Percentiles rank a stretch among this genome's conserved stretches.
These are phyloP conservation scores for Falco peregrinus DNA, from an alignment of 2,797 vertebrate genomes.

Conservation along the genomic window DNA sequence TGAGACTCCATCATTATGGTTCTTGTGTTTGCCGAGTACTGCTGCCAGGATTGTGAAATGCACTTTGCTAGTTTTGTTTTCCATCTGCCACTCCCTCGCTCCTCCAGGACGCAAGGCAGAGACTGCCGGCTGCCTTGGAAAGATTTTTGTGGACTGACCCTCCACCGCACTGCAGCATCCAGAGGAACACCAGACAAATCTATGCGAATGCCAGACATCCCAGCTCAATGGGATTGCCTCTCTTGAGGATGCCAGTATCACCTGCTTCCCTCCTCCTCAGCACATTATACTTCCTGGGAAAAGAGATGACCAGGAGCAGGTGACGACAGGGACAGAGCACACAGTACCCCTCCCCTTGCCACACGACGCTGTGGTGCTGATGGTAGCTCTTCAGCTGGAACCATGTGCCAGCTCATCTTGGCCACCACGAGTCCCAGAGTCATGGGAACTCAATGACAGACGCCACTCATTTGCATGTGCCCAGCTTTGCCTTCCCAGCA, in stretches of 20 bases:
- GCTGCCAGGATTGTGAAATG: conserved; percentile 38
- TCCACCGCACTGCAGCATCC: neutral
- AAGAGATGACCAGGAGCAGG: neutral
- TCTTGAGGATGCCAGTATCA: neutral
- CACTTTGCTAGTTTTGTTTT: neutral
- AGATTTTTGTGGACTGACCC: neutral
- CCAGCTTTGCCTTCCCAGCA: neutral
- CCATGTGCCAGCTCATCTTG: fast-evolving
- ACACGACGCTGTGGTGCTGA: fast-evolving
- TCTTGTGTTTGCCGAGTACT: neutral
- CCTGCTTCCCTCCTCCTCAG: neutral
- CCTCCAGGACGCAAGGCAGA: neutral
- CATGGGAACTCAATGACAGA: neutral
- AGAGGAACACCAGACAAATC: neutral
- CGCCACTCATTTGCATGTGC: fast-evolving
- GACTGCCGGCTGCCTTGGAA: neutral
- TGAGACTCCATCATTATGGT: neutral
- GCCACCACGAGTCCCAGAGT: neutral
- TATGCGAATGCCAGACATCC: fast-evolving
- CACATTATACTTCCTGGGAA: neutral
- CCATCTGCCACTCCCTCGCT: neutral
- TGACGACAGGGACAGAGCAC: neutral
- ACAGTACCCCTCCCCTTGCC: neutral
- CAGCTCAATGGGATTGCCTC: neutral
- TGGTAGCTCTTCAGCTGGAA: neutral